Evolutionary conservation across 2,888 invertebrate genomes (phyloP), one percentile per base, ranked within the genome.

Genomic region (Thecophora atra): DNA sequence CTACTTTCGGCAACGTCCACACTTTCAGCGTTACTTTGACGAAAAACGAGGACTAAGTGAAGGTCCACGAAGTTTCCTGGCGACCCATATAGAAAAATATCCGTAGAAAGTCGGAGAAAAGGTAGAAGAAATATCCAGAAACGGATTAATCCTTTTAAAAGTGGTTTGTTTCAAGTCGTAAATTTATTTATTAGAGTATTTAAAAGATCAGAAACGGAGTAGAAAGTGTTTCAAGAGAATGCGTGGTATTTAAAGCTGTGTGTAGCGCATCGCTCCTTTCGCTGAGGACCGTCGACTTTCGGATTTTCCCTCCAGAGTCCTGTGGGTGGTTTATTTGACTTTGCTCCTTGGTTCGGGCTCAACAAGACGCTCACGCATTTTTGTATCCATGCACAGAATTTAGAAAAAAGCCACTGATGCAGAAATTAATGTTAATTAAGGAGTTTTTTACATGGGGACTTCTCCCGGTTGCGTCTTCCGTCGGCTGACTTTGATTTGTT

Each of bases 401-500:
- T 60, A 42, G 73, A 26, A n/a, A 77, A 79, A 79, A 82, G 78
- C 80, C 81, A 82, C 77, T 80, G 81, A 81, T 80, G 82, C 78
- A 78, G 79, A 79, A 81, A 81, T 82, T 84, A 83, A 84, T 83
- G 80, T 82, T 83, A 83, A 84, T 83, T 84, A 78, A 77, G 71
- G 73, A 71, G 54, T 71, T 74, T 58, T 65, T 71, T 19, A 72
- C 60, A 69, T 74, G 69, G 67, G 54, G 70, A 66, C 70, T 73
- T 70, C 71, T 63, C 56, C 65, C 71, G 52, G 60, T 73, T 24
- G 73, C 62, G 21, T 66, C 19, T 63, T 37, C 8, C 7, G 42
- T 67, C 21, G 47, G 51, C 58, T 52, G 24, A 44, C 26, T 19
- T 44, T 69, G 64, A 71, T 73, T 71, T 58, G 71, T 72, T 64